Evolutionary conservation across 1,140 invertebrate genomes (phyloP).

Genomic region (Cylas formicarius): DNA sequence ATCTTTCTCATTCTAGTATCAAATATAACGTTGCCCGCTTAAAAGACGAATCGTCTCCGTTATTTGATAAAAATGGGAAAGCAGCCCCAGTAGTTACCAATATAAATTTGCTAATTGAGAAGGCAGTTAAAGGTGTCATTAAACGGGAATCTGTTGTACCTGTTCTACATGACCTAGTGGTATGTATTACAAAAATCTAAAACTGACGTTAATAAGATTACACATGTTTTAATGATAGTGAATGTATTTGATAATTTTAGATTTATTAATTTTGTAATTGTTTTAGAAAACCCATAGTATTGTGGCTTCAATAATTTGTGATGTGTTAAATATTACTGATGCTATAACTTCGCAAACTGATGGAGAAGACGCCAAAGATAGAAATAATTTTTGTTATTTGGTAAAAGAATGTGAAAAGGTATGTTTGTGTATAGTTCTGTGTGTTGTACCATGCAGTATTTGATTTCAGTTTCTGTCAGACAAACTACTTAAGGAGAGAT

Average conservation of each 20-base stretch:
- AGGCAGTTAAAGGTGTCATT: conserved; percentile 58
- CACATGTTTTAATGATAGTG: background rate
- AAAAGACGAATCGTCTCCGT: conserved; percentile 49
- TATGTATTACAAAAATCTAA: too few relatives aligned
- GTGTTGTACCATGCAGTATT: conserved; percentile 4
- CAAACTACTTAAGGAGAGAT: conserved; percentile 79
- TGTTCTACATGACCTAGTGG: conserved; percentile 60
- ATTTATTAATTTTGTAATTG: conserved; percentile 13
- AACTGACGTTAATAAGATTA: conserved; percentile 3
- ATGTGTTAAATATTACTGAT: conserved; percentile 73
- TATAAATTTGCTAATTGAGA: conserved; percentile 58
- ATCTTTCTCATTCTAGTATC: conserved; percentile 47
- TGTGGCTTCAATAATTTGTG: conserved; percentile 67
- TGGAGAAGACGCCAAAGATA: conserved; percentile 56
- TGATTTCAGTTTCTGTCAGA: conserved; percentile 67
- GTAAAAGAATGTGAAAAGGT: conserved; percentile 70
- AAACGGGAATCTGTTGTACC: conserved; percentile 64
- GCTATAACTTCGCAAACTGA: conserved; percentile 52
- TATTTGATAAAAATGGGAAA: conserved; percentile 48
- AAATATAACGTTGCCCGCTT: conserved; percentile 45
- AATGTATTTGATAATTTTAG: background rate
- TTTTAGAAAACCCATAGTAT: conserved; percentile 63
- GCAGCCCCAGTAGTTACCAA: conserved; percentile 47
- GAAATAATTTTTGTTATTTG: conserved; percentile 67
- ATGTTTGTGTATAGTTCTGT: conserved; percentile 18